These are phyloP conservation scores for Protobothrops flavoviridis DNA, from an alignment of 2,113 vertebrate genomes.

Conservation along the genomic window DNA sequence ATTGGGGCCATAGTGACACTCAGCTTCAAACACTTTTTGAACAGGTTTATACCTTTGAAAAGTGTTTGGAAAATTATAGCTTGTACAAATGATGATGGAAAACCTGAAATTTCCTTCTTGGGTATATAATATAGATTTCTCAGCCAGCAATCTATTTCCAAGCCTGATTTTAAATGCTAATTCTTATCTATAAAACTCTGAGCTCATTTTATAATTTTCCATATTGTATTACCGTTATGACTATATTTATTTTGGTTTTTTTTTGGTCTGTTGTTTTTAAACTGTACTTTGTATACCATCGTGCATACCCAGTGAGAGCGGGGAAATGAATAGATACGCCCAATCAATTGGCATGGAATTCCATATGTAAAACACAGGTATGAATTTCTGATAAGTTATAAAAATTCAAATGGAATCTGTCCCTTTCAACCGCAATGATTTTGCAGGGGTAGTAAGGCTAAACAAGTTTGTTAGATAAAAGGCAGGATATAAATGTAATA, in stretches of 20 bases:
- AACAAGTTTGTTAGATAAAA: background rate
- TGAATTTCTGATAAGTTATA: background rate
- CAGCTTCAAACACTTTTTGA: background rate
- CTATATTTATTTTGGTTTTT: background rate
- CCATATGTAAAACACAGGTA: background rate
- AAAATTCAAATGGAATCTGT: background rate
- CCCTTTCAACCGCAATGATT: background rate
- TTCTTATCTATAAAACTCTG: background rate
- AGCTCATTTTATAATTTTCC: background rate
- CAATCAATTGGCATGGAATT: background rate
- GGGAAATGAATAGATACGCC: background rate
- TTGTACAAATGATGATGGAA: background rate
- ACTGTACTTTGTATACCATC: background rate
- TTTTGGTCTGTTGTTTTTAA: background rate
- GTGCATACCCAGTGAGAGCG: background rate
- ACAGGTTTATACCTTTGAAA: background rate
- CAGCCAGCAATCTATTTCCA: background rate
- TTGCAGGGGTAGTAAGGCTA: background rate
- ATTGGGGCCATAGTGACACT: background rate
- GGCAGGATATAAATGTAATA: background rate
- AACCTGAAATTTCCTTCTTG: background rate
- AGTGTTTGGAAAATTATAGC: background rate
- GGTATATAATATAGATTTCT: background rate
- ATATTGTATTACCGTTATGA: background rate
- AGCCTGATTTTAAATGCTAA: background rate